Conservation (phyloP, 2,888 invertebrate species). For the Galeruca laticollis region DNA sequence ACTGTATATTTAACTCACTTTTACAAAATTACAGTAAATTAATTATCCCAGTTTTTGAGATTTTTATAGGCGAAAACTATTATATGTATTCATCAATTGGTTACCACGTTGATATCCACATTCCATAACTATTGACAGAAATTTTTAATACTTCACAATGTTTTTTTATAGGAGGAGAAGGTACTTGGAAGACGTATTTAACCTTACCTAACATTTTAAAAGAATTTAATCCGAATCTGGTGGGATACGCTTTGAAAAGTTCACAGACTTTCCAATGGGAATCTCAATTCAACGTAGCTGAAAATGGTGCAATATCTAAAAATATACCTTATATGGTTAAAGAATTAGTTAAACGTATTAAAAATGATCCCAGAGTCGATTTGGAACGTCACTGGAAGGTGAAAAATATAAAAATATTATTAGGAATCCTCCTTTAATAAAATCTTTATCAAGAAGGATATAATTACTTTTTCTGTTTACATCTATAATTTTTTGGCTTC, state of each 20-base stretch:
- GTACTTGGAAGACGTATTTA: conserved; percentile 69
- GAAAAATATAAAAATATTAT: no score
- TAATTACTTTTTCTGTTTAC: no score
- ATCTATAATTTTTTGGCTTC: no score
- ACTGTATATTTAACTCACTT: no score
- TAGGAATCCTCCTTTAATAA: no score
- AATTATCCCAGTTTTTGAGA: no score
- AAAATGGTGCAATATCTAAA: conserved; percentile 71
- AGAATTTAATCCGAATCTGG: conserved; percentile 74
- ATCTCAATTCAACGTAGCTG: conserved; percentile 73
- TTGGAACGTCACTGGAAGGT: conserved; percentile 74
- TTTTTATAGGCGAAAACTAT: no score
- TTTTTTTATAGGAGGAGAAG: conserved; percentile 67
- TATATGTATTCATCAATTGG: no score
- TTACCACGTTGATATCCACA: no score
- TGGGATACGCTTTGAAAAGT: conserved; percentile 72
- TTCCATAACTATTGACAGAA: no score
- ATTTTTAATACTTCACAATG: conserved; percentile 36
- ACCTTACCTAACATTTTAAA: conserved; percentile 74
- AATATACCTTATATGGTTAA: conserved; percentile 72
- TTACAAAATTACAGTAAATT: no score
- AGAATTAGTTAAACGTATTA: conserved; percentile 69
- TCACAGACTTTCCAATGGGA: conserved; percentile 65
- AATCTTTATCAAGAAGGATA: no score
- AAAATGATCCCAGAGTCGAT: conserved; percentile 69